A percentile compares a stretch with the other conserved stretches of the same genome.
These are phyloP conservation scores for Cartodere bifasciata DNA, from an alignment of 2,888 invertebrate genomes.

Conservation along the genomic window DNA sequence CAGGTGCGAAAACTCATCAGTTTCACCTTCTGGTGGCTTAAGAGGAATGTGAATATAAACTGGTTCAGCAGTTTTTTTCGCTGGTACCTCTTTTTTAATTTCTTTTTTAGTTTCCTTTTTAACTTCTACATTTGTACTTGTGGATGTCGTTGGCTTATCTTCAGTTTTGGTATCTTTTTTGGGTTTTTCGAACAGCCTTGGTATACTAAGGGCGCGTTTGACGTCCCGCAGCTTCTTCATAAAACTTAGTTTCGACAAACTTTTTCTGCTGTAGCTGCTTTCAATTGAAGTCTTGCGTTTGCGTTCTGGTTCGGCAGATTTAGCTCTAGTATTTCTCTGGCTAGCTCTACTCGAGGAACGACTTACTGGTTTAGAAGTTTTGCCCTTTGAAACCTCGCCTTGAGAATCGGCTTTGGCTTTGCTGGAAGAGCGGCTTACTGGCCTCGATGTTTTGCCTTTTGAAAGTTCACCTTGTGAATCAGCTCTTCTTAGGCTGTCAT, in stretches of 20 bases:
- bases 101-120: not conserved
- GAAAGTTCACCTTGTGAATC: constrained; percentile 9
- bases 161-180: constrained; percentile 6
- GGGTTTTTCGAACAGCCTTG: constrained; percentile 14
- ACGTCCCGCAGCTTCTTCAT: constrained; percentile 28
- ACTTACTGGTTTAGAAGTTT: too few species aligned
- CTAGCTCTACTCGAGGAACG: constrained; percentile 8
- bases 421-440: not conserved
- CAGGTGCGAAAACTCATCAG: constrained; percentile 31
- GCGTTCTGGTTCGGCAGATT: constrained; percentile 26
- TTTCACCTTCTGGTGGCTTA: constrained; percentile 31
- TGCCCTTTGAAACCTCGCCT: too few species aligned
- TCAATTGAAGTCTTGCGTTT: constrained; percentile 26
- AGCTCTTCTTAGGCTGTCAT: constrained; percentile 9
- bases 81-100: constrained; percentile 4
- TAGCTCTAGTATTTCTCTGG: constrained; percentile 18
- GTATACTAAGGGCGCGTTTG: constrained; percentile 27
- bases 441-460: not conserved
- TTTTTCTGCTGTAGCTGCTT: constrained; percentile 27
- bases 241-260: constrained; percentile 24
- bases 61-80: constrained; percentile 8
- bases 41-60: constrained; percentile 33
- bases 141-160: constrained; percentile 11
- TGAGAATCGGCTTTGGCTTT: too few species aligned
- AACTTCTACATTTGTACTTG: constrained; percentile 10